phyloP scores from a whole-genome alignment of 1,140 invertebrate genomes.

The Ceratina australensis region DNA sequence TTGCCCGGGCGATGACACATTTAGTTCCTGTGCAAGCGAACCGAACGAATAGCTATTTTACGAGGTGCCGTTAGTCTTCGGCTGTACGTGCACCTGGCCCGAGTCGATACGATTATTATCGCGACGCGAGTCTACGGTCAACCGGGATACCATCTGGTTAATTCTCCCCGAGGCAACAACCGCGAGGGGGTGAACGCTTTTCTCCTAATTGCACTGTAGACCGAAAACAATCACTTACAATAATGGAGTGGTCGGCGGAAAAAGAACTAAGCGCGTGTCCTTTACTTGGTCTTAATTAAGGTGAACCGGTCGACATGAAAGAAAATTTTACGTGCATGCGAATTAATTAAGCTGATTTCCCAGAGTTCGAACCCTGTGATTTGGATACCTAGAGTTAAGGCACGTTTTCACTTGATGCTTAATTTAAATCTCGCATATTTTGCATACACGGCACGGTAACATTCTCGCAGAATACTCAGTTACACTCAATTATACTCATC shows the following conservation, averaged over 20 bases:
- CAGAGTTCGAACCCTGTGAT: conserved; percentile 52
- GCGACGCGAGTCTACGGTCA: neutral
- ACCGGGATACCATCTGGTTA: neutral
- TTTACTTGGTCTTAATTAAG: conserved; percentile 71
- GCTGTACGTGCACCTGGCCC: neutral
- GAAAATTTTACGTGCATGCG: conserved; percentile 69
- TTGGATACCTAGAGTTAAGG: conserved; percentile 33
- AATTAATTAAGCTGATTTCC: conserved; percentile 73
- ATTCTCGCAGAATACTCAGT: no score
- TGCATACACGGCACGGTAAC: no score
- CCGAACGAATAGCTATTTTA: neutral
- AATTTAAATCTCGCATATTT: no score
- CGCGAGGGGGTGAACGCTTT: neutral
- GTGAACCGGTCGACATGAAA: conserved; percentile 70
- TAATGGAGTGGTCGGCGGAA: neutral
- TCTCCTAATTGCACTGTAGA: conserved; percentile 22
- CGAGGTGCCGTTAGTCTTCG: conserved; percentile 4
- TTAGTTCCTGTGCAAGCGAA: neutral
- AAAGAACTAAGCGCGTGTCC: conserved; percentile 25
- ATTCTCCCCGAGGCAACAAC: neutral
- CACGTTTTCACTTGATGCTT: neutral
- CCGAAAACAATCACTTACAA: conserved; percentile 33
- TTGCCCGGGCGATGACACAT: conserved; percentile 6
- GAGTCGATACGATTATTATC: neutral
- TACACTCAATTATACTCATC: no score